Base-by-base conservation (phyloP, 35 echinoderm and acorn worm species). In the Patiria miniata region DNA sequence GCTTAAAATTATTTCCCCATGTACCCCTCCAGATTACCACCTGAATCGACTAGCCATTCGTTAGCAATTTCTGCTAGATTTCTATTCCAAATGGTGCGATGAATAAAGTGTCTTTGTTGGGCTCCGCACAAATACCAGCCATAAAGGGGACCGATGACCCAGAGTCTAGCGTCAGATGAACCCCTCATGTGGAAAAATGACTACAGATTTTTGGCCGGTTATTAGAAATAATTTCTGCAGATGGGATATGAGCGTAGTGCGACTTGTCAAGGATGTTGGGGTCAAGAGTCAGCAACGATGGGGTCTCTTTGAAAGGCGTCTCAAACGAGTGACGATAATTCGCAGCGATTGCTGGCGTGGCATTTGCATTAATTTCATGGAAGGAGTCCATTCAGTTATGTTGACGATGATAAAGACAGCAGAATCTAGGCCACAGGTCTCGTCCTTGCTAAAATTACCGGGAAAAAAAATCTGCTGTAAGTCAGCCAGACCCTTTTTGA, bases 101-200 rank as follows among this genome's bases (percentile, higher is more conserved):
- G 65, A 73, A 73, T 73, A 73, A 73, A 73, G 65, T 73, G 65
- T 73, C 65, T 73, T 73, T 73, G 65, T 73, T 36, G 65, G 65
- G 0, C 65, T 73, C 65, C 65, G 65, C 65, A 73, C 65, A 36
- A 32, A 73, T 12, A 73, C 26, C 34, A 34, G 29, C 26, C 23
- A 73, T 73, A 73, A 73, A 73, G 65, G 65, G 26, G 7, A 73
- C 65, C 65, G 65, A 26, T 73, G 65, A 73, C 65, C 65, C 65
- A 30, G 65, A 16, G 29, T 73, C 34, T 73, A 34, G 9, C 14
- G 26, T 30, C 26, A 73, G 34, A 73, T 30, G 65, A 73, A 16
- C 65, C 65, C 65, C 65, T 73, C 65, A 73, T 73, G 65, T 73
- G 65, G 65, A 73, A 73, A 73, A 73, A 34, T 73, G 65, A 73